A percentile compares a stretch with the other conserved stretches of the same genome.
phyloP scores from a whole-genome alignment of 2,113 vertebrate species.

The Thalassoma bifasciatum region DNA sequence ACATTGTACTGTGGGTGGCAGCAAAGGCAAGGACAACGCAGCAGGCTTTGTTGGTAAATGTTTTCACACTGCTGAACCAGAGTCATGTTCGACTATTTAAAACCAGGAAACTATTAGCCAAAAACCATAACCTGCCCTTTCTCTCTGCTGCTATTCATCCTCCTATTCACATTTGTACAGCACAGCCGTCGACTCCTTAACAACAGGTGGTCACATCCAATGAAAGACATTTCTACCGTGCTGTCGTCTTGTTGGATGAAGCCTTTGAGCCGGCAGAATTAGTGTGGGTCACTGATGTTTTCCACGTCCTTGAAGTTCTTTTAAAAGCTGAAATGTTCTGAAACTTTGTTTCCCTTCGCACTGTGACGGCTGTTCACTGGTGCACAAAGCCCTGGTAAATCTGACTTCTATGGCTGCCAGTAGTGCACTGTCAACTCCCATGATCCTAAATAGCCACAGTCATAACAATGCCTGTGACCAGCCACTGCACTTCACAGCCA shows the following conservation, averaged over 20 bases:
- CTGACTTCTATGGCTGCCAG: constrained; percentile 64
- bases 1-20: constrained; percentile 35
- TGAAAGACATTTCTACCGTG: constrained; percentile 18
- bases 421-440: constrained; percentile 69
- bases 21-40: constrained; percentile 19
- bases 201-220: constrained; percentile 48
- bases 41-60: constrained; percentile 38
- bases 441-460: constrained; percentile 69
- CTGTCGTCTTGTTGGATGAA: not conserved
- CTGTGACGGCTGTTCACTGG: constrained; percentile 47
- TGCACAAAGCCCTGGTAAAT: constrained; percentile 54
- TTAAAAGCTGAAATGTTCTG: constrained; percentile 30
- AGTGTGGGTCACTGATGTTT: constrained; percentile 21
- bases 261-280: constrained; percentile 19
- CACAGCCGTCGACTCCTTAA: constrained; percentile 28
- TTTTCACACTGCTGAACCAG: constrained; percentile 18
- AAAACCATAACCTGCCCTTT: constrained; percentile 20
- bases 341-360: constrained; percentile 27
- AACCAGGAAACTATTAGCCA: constrained; percentile 49
- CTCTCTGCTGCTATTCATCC: constrained; percentile 5
- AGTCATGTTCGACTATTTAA: constrained; percentile 28
- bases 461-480: constrained; percentile 71
- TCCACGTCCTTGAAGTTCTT: constrained; percentile 49
- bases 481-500: constrained; percentile 59
- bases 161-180: constrained; percentile 9